Percentiles rank a stretch among this genome's conserved stretches.
Conservation (phyloP, 1,140 invertebrate species). For the Teleogryllus occipitalis region DNA sequence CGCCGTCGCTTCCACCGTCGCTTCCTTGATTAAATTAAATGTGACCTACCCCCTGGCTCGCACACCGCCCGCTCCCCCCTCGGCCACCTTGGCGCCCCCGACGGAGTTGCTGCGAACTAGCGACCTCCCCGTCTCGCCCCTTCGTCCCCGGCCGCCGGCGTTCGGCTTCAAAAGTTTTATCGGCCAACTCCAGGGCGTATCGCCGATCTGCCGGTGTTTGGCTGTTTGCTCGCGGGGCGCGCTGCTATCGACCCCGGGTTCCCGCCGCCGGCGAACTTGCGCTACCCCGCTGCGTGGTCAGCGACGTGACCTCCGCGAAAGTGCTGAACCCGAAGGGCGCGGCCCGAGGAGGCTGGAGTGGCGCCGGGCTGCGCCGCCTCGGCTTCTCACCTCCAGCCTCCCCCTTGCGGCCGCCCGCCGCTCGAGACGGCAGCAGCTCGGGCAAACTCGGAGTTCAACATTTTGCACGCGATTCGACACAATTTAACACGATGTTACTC, state of each 20-base stretch:
- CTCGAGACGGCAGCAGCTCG: no score
- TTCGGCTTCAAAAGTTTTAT: not conserved
- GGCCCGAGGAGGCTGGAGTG: not conserved
- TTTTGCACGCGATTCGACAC: not conserved
- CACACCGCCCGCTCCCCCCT: no score
- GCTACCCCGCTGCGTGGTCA: not conserved
- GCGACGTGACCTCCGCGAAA: not conserved
- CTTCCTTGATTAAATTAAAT: constrained; percentile 6
- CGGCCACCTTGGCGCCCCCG: no score
- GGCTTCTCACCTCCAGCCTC: no score
- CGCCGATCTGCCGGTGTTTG: not conserved
- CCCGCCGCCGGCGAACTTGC: not conserved
- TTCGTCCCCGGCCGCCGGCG: no score
- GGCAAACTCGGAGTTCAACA: not conserved
- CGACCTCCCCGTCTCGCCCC: no score
- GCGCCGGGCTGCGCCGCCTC: no score
- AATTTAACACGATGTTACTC: no score
- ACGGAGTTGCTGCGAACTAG: not conserved
- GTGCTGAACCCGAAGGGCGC: not conserved
- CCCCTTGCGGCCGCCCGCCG: no score
- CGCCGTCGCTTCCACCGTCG: no score
- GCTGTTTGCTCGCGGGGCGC: not conserved
- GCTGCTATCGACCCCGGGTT: not conserved
- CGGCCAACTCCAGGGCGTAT: not conserved
- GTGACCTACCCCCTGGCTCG: not conserved